A percentile compares a stretch with the other conserved stretches of the same genome.
phyloP scores from a whole-genome alignment of 2,797 vertebrate species.

The Mareca penelope region DNA sequence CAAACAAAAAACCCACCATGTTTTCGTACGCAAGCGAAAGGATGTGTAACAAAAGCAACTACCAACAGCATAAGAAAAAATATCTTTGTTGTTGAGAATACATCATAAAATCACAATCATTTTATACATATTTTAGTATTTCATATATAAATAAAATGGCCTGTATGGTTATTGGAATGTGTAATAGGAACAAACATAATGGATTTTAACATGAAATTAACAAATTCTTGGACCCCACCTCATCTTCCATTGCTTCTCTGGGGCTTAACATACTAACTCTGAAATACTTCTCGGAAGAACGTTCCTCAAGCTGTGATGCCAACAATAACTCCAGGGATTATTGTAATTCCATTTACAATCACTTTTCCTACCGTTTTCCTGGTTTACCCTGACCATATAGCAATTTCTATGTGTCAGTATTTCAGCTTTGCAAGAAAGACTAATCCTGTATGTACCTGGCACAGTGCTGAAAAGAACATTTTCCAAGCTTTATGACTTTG shows the following conservation, averaged over 20 bases:
- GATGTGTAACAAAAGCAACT: constrained; percentile 46
- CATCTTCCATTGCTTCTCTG: neutral
- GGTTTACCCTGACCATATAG: neutral
- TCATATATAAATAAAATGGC: constrained; percentile 74
- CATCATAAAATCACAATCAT: constrained; percentile 67
- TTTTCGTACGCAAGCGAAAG: neutral
- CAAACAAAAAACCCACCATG: too few relatives aligned
- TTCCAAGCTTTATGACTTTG: neutral
- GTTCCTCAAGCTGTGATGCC: neutral
- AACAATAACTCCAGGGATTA: neutral
- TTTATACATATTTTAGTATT: constrained; percentile 59
- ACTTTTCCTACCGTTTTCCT: neutral
- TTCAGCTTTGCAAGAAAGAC: neutral
- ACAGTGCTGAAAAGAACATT: neutral
- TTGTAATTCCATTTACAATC: neutral
- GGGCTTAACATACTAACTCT: neutral
- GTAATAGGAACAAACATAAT: neutral
- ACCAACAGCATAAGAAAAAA: constrained; percentile 76
- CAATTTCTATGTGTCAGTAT: neutral
- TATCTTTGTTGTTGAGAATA: constrained; percentile 80
- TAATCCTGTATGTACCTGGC: neutral
- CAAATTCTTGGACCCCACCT: neutral
- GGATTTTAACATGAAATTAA: neutral
- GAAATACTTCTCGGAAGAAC: neutral
- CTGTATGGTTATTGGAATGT: constrained; percentile 38